Evolutionary conservation across 92 coral and sea anemone genomes (phyloP).

Genomic region (Muricea muricata): DNA sequence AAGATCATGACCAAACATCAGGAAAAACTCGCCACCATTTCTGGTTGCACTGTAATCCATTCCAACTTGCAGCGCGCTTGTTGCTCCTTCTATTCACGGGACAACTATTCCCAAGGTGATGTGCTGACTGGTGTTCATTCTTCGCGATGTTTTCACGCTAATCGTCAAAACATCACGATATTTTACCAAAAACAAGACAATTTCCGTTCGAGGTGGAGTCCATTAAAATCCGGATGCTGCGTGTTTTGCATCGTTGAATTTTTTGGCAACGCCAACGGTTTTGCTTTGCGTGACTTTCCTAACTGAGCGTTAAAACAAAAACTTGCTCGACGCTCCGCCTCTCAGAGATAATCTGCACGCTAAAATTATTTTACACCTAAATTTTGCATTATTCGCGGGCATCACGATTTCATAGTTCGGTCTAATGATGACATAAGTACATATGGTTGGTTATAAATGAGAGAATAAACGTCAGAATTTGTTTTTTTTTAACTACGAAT

Average conservation of each 20-base stretch:
- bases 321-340: neutral
- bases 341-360: neutral
- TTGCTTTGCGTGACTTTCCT: neutral
- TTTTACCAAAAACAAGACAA: neutral
- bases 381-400: too few species aligned
- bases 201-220: neutral
- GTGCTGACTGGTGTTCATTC: neutral
- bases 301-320: neutral
- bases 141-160: neutral
- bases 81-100: neutral
- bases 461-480: too few species aligned
- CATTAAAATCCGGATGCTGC: neutral
- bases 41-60: too few species aligned
- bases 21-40: too few species aligned
- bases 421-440: too few species aligned
- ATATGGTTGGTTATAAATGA: too few species aligned
- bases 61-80: neutral
- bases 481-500: too few species aligned
- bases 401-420: too few species aligned
- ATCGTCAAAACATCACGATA: neutral
- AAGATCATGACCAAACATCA: too few species aligned
- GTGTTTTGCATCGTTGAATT: neutral
- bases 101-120: neutral
- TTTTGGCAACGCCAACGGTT: neutral
- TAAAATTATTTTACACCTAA: neutral